Evolutionary conservation across 1,140 invertebrate genomes (phyloP).

Genomic region (Argopecten irradians): DNA sequence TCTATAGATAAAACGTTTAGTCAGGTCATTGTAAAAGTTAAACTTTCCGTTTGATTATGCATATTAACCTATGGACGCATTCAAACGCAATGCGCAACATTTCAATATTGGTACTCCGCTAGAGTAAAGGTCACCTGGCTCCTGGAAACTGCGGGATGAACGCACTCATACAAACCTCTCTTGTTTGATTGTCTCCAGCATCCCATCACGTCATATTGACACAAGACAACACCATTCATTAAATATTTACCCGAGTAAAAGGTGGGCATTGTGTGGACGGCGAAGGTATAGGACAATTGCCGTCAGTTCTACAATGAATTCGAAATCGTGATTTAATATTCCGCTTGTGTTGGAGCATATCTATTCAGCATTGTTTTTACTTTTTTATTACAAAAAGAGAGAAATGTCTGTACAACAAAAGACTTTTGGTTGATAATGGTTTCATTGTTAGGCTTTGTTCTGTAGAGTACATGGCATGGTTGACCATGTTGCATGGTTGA

Average conservation of each 20-base stretch:
- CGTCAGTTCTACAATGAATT: neutral
- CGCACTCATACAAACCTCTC: neutral
- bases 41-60: too few relatives aligned
- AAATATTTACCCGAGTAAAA: neutral
- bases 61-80: too few relatives aligned
- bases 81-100: neutral
- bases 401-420: too few relatives aligned
- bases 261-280: neutral
- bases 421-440: neutral
- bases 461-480: neutral
- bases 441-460: neutral
- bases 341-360: too few relatives aligned
- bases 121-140: neutral
- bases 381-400: too few relatives aligned
- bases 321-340: too few relatives aligned
- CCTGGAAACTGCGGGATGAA: neutral
- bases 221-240: neutral
- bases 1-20: neutral
- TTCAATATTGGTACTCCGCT: neutral
- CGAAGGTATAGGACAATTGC: neutral
- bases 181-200: neutral
- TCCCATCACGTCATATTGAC: neutral
- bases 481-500: neutral
- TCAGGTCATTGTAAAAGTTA: neutral
- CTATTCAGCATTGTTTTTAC: too few relatives aligned